Evolutionary conservation across 2,888 invertebrate species (phyloP).

Genomic region (Scaptomyza polygonia): DNA sequence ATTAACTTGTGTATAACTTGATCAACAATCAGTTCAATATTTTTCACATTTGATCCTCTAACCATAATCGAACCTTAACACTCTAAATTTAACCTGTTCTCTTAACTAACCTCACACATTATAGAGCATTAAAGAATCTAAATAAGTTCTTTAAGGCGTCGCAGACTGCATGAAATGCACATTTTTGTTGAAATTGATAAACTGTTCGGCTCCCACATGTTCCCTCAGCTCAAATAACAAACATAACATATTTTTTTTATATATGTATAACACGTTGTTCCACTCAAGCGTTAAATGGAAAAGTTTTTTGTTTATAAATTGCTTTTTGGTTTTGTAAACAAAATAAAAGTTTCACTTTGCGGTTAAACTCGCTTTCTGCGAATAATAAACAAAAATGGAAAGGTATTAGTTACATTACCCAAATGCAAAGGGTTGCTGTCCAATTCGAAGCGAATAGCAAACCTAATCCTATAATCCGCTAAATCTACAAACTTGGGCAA

Average conservation of each 20-base stretch:
- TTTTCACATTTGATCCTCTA: too few relatives aligned
- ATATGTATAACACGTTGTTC: neutral
- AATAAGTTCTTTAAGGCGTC: slow-evolving; percentile 21
- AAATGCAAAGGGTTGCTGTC: slow-evolving; percentile 42
- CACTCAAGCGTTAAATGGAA: slow-evolving; percentile 31
- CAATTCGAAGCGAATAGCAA: slow-evolving; percentile 3
- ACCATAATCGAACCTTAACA: too few relatives aligned
- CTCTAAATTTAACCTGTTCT: neutral
- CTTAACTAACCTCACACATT: neutral
- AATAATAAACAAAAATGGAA: slow-evolving; percentile 11
- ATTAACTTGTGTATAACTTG: neutral
- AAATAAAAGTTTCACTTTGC: slow-evolving; percentile 43
- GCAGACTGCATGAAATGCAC: slow-evolving; percentile 4
- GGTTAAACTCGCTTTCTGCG: slow-evolving; percentile 2
- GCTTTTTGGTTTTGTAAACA: slow-evolving; percentile 30
- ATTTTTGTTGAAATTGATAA: slow-evolving; percentile 36
- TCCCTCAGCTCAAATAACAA: slow-evolving; percentile 14
- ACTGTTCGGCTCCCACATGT: slow-evolving; percentile 18
- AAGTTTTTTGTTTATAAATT: slow-evolving; percentile 27
- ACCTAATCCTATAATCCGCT: slow-evolving; percentile 1
- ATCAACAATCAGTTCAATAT: too few relatives aligned
- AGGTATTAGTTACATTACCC: slow-evolving; percentile 55
- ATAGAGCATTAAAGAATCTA: slow-evolving; percentile 21
- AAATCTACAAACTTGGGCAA: slow-evolving; percentile 12
- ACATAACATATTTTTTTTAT: neutral